phyloP scores from a whole-genome alignment of 1,140 invertebrate species.

The Samia ricini region DNA sequence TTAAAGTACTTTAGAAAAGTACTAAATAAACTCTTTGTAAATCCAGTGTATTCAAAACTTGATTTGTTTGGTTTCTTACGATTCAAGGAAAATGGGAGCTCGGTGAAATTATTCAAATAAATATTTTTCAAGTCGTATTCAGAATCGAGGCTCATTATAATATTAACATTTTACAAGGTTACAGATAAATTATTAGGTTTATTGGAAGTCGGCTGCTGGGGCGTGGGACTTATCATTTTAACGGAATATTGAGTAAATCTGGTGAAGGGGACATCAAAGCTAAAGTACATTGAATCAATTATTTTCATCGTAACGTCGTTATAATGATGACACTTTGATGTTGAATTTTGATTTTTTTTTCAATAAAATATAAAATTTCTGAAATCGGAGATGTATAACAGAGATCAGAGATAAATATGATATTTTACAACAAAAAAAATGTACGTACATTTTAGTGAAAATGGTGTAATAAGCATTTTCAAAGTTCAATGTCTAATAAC shows the following conservation, averaged over 20 bases:
- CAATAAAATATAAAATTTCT: not conserved
- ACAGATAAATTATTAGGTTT: slow-evolving; percentile 18
- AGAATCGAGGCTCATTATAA: not conserved
- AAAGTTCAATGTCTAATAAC: too few species aligned
- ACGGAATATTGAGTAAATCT: slow-evolving; percentile 15
- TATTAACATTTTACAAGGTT: slow-evolving; percentile 4
- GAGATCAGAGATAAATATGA: too few species aligned
- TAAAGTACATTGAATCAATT: slow-evolving; percentile 16
- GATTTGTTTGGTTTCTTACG: not conserved
- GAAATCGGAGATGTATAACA: not conserved
- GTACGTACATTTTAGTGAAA: too few species aligned
- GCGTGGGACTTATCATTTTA: slow-evolving; percentile 8
- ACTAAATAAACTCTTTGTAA: not conserved
- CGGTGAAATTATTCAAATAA: slow-evolving; percentile 2
- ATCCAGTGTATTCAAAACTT: not conserved
- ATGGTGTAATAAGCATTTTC: too few species aligned
- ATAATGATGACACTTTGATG: slow-evolving; percentile 17
- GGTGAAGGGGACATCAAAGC: slow-evolving; percentile 17
- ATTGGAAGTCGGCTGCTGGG: slow-evolving; percentile 12
- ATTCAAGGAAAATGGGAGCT: not conserved
- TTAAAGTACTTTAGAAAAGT: not conserved
- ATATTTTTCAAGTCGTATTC: slow-evolving; percentile 7
- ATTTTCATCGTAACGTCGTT: slow-evolving; percentile 5
- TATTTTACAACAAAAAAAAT: too few species aligned
- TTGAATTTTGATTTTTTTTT: slow-evolving; percentile 6